phyloP scores from a whole-genome alignment of 2,888 invertebrate genomes.

The Pachycephus smyrnensis region DNA sequence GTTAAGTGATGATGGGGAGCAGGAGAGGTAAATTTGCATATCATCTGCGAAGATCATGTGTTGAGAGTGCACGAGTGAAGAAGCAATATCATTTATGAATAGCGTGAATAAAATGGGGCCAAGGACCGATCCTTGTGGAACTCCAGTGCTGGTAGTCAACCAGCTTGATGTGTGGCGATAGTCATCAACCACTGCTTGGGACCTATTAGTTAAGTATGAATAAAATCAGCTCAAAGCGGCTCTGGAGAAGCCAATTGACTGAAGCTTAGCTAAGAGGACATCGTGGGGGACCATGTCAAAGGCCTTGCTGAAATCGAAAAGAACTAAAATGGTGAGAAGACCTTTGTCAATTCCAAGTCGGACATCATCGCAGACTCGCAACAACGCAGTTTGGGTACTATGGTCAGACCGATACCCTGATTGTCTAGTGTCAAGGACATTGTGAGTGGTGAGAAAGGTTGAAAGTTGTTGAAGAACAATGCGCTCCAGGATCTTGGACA shows the following conservation, averaged over 20 bases:
- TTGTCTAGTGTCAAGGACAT: constrained; percentile 11
- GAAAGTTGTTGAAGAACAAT: background rate
- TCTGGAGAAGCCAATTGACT: background rate
- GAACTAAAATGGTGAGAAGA: constrained; percentile 4
- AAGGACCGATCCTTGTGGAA: constrained; percentile 3
- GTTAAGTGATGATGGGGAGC: background rate
- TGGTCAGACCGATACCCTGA: constrained; percentile 11
- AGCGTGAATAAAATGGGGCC: background rate
- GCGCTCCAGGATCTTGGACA: constrained; percentile 10
- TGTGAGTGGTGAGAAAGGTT: background rate
- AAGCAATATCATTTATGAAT: background rate
- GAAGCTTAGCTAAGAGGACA: background rate
- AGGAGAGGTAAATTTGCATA: constrained; percentile 7
- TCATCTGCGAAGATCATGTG: constrained; percentile 5
- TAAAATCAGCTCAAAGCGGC: background rate
- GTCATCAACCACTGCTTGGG: background rate
- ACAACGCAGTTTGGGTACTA: constrained; percentile 16
- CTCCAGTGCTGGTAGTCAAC: background rate
- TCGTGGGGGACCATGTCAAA: constrained; percentile 10
- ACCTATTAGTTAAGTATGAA: background rate
- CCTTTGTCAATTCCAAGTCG: constrained; percentile 9
- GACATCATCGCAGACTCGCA: constrained; percentile 10
- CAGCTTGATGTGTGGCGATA: background rate
- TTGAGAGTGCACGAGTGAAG: background rate
- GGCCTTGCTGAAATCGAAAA: constrained; percentile 15